Base-by-base conservation (phyloP, 2,888 invertebrate genomes). In the Sisyra terminalis region DNA sequence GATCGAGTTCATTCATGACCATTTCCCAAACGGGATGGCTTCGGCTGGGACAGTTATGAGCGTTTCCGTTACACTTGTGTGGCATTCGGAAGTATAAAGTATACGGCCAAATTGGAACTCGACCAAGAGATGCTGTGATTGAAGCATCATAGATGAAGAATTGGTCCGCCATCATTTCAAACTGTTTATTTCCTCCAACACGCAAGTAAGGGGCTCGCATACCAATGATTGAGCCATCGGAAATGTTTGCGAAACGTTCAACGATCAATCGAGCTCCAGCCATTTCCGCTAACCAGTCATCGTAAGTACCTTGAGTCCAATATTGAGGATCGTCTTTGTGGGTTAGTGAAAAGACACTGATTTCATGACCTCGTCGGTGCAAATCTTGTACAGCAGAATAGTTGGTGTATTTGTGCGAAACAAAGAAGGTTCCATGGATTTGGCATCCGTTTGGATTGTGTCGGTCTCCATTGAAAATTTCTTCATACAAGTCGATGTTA, bases 51-150 rank as follows among this genome's bases (percentile, higher is more conserved):
- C 92, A 92, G 61, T 90, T 90, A 58, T 88, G 88, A 11, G 88
- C 88, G 59, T 92, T 92, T 48, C 89, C 89, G 61, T 88, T 88
- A 61, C 92, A 92, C 61, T 86, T 89, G 67, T 93, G 92, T 1
- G 92, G 89, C 86, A 93, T 89, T 48, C 89, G 77, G 78, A 89
- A 93, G 69, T 94, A 93, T 16, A 96, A 67, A 2, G 94, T 94
- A 69, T 94, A 96, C 1, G 96, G 96, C 94, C 94, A 96, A 60
- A 89, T 86, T 41, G 92, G 92, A 17, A 89, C 88, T 39, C 88
- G 80, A 29, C 82, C 75, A 43, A 89, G 69, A 1, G 89, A 85
- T 17, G 90, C 90, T 1, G 89, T 89, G 56, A 94, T 90, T 9
- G 92, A 90, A 16, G 92, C 88, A 59, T 94, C 94, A 60, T 93